These are phyloP conservation scores for Parnassius smintheus DNA, from an alignment of 2,888 invertebrate species.

Conservation along the genomic window DNA sequence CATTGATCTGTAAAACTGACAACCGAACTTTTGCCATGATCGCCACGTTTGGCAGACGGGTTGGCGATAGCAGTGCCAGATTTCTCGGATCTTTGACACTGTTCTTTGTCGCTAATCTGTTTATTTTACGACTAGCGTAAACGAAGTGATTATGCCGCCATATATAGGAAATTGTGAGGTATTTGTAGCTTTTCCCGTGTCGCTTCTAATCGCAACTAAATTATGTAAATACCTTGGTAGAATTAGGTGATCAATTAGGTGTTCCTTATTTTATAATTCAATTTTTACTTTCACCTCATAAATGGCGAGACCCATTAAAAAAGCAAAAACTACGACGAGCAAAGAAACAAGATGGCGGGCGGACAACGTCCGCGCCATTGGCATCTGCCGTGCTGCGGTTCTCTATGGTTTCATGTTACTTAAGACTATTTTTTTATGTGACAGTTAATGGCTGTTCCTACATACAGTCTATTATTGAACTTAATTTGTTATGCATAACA, in stretches of 20 bases:
- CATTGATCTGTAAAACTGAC: no score
- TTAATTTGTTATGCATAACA: slow-evolving; percentile 1
- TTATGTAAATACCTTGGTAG: slow-evolving; percentile 10
- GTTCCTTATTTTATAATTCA: slow-evolving; percentile 31
- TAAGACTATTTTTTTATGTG: slow-evolving; percentile 42
- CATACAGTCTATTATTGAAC: slow-evolving; percentile 34
- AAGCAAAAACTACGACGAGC: slow-evolving; percentile 35
- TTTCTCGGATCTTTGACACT: no score
- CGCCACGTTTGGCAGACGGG: no score
- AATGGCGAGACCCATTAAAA: slow-evolving; percentile 20
- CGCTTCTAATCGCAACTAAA: no score
- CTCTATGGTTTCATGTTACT: slow-evolving; percentile 60
- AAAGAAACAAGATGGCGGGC: slow-evolving; percentile 48
- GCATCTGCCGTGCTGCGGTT: slow-evolving; percentile 62
- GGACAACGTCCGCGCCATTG: slow-evolving; percentile 60
- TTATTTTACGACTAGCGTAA: no score
- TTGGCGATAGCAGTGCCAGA: no score
- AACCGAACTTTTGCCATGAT: no score
- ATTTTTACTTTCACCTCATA: slow-evolving; percentile 9
- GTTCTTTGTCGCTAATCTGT: no score
- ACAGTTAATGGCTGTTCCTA: slow-evolving; percentile 50
- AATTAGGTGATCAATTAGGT: slow-evolving; percentile 21
- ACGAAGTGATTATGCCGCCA: no score
- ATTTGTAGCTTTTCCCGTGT: no score
- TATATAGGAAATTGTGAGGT: no score